These are phyloP conservation scores for Melanerpes formicivorus DNA, from an alignment of 2,113 vertebrate species.

Conservation along the genomic window DNA sequence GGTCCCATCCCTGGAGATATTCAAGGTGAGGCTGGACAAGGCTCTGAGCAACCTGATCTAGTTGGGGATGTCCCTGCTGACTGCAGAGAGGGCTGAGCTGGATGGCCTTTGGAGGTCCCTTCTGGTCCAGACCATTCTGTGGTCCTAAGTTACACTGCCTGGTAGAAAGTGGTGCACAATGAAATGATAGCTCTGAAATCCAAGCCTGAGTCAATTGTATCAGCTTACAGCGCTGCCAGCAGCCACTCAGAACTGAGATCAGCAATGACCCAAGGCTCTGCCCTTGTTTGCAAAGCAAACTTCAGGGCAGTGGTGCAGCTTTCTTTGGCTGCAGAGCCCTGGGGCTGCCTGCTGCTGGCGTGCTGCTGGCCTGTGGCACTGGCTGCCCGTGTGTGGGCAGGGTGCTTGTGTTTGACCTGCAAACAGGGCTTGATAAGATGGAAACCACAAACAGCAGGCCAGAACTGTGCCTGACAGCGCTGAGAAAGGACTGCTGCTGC, in stretches of 20 bases:
- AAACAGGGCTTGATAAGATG: background rate
- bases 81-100: no score
- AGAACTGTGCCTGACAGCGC: accelerated
- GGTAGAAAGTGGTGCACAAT: background rate
- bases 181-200: background rate
- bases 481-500: background rate
- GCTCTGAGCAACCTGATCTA: no score
- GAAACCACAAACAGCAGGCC: background rate
- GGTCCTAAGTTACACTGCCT: background rate
- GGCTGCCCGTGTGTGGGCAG: accelerated
- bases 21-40: no score
- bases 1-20: no score
- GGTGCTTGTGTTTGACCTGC: background rate
- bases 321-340: background rate
- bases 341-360: background rate
- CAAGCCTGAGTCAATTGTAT: background rate
- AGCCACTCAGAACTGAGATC: background rate
- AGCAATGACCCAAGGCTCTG: background rate
- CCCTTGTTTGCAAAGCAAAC: background rate
- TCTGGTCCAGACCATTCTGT: no score
- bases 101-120: no score
- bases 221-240: background rate
- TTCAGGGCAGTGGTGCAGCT: background rate
- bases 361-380: background rate
- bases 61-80: no score